phyloP scores from a whole-genome alignment of 2,797 vertebrate species.

The Gephyroberyx darwinii region DNA sequence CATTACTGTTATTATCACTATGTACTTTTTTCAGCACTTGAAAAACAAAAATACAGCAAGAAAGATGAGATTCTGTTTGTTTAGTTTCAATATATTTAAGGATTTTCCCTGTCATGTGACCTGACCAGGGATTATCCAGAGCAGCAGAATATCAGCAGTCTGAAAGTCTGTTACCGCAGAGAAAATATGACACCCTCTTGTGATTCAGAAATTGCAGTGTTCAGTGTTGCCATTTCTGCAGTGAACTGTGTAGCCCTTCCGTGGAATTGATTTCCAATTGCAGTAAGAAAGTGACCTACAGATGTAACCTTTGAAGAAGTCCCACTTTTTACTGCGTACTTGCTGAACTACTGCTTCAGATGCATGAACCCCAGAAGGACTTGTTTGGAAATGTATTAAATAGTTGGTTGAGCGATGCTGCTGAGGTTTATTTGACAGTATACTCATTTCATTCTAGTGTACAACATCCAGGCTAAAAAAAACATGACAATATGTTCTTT shows the following conservation, averaged over 20 bases:
- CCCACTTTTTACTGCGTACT: not conserved
- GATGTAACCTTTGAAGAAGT: slow-evolving; percentile 32
- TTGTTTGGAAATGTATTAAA: not conserved
- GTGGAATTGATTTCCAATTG: slow-evolving; percentile 8
- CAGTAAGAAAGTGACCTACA: slow-evolving; percentile 19
- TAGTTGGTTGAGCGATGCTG: too few species aligned
- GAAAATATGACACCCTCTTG: slow-evolving; percentile 18
- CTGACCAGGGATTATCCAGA: slow-evolving; percentile 30
- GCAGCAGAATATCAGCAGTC: slow-evolving; percentile 38
- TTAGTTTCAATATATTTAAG: not conserved
- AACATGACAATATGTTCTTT: not conserved
- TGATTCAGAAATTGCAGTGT: slow-evolving; percentile 20
- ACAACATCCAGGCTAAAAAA: too few species aligned
- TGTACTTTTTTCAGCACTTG: too few species aligned
- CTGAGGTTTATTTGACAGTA: too few species aligned
- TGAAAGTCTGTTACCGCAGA: slow-evolving; percentile 27
- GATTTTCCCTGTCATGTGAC: slow-evolving; percentile 20
- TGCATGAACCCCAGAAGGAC: slow-evolving; percentile 22
- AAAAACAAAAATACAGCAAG: not conserved
- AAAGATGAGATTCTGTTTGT: slow-evolving; percentile 8
- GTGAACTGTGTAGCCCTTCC: slow-evolving; percentile 11
- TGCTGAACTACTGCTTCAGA: slow-evolving; percentile 28
- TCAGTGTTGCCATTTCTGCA: slow-evolving; percentile 15
- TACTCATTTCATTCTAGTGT: too few species aligned
- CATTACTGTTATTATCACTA: too few species aligned